Conservation (phyloP, 2,888 invertebrate species). For the Lordiphosa andalusiaca region DNA sequence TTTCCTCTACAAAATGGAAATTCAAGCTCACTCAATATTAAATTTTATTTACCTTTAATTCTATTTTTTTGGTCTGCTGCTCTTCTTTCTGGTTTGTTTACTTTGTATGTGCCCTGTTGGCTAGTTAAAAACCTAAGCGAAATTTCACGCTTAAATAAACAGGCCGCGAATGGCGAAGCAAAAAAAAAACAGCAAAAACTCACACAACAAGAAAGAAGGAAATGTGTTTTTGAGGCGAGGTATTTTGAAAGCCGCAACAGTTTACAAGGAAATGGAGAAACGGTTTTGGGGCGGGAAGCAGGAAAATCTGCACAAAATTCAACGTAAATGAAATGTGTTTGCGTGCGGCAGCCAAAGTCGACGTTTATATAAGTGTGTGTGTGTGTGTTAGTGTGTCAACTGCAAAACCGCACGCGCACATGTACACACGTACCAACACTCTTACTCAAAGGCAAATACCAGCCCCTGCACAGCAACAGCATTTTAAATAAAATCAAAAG, state of each 20-base stretch:
- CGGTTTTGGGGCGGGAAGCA: constrained; percentile 13
- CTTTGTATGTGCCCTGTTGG: constrained; percentile 27
- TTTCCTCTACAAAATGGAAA: too few relatives aligned
- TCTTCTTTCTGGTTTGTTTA: constrained; percentile 21
- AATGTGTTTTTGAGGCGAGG: constrained; percentile 46
- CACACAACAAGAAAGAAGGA: constrained; percentile 17
- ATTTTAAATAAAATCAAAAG: constrained; percentile 25
- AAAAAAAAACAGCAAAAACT: constrained; percentile 6
- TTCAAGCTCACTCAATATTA: constrained; percentile 3
- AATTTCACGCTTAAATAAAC: constrained; percentile 54
- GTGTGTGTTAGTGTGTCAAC: constrained; percentile 71
- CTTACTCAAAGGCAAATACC: constrained; percentile 41
- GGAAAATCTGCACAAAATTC: constrained; percentile 61
- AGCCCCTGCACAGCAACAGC: constrained; percentile 44
- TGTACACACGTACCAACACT: constrained; percentile 32
- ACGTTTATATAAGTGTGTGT: constrained; percentile 21
- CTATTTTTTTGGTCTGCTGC: constrained; percentile 7
- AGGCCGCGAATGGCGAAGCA: constrained; percentile 16
- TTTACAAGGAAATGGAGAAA: constrained; percentile 41
- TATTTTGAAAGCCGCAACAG: constrained; percentile 61
- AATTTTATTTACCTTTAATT: constrained; percentile 15
- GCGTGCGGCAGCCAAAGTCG: constrained; percentile 49
- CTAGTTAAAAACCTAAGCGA: constrained; percentile 50
- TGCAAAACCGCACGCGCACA: constrained; percentile 60
- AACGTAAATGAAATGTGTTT: constrained; percentile 72